Evolutionary conservation across 2,888 invertebrate genomes (phyloP).

Genomic region (Antitype chi): DNA sequence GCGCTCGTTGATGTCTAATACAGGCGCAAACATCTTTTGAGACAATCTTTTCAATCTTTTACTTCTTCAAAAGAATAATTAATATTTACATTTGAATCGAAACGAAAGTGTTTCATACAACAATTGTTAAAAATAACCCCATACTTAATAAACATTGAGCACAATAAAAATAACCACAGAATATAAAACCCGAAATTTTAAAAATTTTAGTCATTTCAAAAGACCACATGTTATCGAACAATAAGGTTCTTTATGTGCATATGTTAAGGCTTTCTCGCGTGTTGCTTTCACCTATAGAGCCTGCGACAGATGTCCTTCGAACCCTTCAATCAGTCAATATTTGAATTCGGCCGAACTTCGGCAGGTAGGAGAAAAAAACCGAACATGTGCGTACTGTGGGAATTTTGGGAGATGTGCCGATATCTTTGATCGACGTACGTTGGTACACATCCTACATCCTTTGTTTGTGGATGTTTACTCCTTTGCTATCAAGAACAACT

Average conservation of each 20-base stretch:
- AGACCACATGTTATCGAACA: conserved; percentile 64
- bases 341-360: conserved; percentile 78
- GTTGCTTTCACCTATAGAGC: conserved; percentile 81
- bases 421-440: conserved; percentile 46
- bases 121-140: conserved; percentile 45
- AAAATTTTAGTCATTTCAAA: conserved; percentile 58
- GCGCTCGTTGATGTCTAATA: conserved; percentile 67
- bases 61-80: neutral
- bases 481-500: neutral
- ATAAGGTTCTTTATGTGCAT: conserved; percentile 68
- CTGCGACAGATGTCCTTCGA: conserved; percentile 85
- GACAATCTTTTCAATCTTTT: neutral
- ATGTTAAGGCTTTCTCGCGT: conserved; percentile 75
- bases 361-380: conserved; percentile 73
- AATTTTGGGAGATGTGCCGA: conserved; percentile 62
- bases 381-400: conserved; percentile 76
- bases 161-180: conserved; percentile 25
- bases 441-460: conserved; percentile 31
- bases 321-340: conserved; percentile 90
- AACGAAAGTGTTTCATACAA: conserved; percentile 36
- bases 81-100: conserved; percentile 28
- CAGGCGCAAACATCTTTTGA: conserved; percentile 14
- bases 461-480: conserved; percentile 34
- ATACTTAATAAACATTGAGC: conserved; percentile 37
- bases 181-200: conserved; percentile 25